Evolutionary conservation across 2,888 invertebrate genomes (phyloP).

Genomic region (Thalpophila matura): DNA sequence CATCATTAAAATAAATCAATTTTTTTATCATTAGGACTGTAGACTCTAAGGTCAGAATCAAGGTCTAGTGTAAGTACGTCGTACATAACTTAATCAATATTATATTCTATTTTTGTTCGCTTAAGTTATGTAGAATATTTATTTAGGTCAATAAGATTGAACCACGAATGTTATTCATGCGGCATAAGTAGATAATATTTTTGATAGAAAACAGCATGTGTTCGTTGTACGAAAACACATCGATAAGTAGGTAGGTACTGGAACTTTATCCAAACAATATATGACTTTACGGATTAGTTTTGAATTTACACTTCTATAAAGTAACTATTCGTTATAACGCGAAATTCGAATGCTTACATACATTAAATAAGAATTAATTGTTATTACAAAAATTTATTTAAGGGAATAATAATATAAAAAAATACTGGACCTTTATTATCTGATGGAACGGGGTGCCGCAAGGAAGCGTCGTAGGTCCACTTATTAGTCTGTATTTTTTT

Average conservation of each 20-base stretch:
- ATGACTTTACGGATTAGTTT: conserved; percentile 1
- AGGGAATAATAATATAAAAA: no score
- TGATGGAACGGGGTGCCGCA: not conserved
- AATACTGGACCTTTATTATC: no score
- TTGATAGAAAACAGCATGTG: conserved; percentile 34
- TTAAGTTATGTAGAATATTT: conserved; percentile 36
- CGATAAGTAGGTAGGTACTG: no score
- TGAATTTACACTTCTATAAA: not conserved
- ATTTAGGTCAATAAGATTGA: conserved; percentile 46
- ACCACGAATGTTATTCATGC: conserved; percentile 30
- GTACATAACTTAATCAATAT: conserved; percentile 33
- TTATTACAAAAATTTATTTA: no score
- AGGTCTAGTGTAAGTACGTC: conserved; percentile 28
- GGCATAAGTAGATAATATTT: conserved; percentile 16
- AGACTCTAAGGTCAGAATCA: conserved; percentile 47
- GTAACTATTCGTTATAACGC: no score
- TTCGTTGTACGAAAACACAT: conserved; percentile 30
- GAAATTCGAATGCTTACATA: no score
- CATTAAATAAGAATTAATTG: no score
- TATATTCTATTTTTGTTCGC: conserved; percentile 39
- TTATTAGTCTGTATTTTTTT: not conserved
- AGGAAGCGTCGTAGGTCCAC: conserved; percentile 16
- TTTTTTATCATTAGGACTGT: conserved; percentile 54
- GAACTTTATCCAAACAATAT: conserved; percentile 19
- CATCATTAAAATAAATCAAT: conserved; percentile 70